Evolutionary conservation across 2,888 invertebrate species (phyloP).

Genomic region (Metacarcinus magister): DNA sequence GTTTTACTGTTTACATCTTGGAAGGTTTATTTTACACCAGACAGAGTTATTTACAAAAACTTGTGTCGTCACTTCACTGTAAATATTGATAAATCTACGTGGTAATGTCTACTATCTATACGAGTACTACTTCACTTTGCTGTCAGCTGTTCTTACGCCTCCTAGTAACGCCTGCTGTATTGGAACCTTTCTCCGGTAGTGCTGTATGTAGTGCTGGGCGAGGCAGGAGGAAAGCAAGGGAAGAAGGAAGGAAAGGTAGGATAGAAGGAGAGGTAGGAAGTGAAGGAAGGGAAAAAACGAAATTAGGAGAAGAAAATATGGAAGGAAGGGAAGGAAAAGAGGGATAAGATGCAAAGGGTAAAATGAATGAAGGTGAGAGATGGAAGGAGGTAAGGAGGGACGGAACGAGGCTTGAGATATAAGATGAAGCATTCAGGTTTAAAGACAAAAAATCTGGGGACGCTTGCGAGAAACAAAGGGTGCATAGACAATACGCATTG

Average conservation of each 20-base stretch:
- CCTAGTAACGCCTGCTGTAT: constrained; percentile 47
- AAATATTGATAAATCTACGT: constrained; percentile 35
- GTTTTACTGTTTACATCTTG: constrained; percentile 47
- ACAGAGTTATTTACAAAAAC: constrained; percentile 9
- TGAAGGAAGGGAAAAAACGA: background rate
- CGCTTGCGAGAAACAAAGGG: background rate
- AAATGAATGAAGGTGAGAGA: background rate
- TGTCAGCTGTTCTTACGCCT: constrained; percentile 47
- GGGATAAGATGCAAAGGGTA: background rate
- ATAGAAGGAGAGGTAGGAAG: background rate
- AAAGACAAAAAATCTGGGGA: background rate
- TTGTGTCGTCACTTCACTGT: constrained; percentile 23
- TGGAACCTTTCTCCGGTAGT: constrained; percentile 43
- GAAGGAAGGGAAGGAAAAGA: background rate
- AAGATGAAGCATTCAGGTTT: background rate
- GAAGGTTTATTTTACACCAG: constrained; percentile 44
- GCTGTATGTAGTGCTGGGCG: constrained; percentile 11
- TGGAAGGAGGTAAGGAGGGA: background rate
- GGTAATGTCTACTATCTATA: constrained; percentile 43
- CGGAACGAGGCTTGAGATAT: background rate
- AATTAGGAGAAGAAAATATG: background rate
- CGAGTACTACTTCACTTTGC: constrained; percentile 17
- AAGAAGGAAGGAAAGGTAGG: background rate
- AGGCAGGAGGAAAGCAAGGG: background rate
- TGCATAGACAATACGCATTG: background rate